A percentile compares a stretch with the other conserved stretches of the same genome.
Conservation (phyloP, 2,113 vertebrate species). For the Hydrolagus affinis region DNA sequence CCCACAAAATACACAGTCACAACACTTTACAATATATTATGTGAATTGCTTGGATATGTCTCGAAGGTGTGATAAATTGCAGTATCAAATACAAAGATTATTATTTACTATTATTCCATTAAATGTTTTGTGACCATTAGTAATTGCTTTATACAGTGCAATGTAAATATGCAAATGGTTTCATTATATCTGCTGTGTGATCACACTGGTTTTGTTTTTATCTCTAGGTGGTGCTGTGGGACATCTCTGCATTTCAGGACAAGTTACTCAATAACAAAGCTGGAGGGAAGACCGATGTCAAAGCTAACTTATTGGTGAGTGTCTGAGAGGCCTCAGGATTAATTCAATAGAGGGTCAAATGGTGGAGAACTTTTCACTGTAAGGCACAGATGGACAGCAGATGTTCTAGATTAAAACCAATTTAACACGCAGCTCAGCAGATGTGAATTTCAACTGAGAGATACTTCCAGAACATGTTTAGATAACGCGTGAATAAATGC, state of each 20-base stretch:
- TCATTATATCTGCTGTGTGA: neutral
- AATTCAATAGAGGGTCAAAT: neutral
- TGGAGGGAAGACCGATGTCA: constrained; percentile 42
- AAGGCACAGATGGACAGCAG: neutral
- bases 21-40: neutral
- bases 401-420: too few species aligned
- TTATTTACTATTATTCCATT: too few species aligned
- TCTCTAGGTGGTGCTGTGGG: constrained; percentile 76
- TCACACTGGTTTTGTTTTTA: neutral
- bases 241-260: constrained; percentile 64
- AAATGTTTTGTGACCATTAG: neutral
- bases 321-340: neutral
- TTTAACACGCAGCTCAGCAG: too few species aligned
- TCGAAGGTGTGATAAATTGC: neutral
- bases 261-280: constrained; percentile 51
- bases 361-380: neutral
- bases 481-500: too few species aligned
- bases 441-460: too few species aligned
- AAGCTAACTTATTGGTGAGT: constrained; percentile 52
- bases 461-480: too few species aligned
- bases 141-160: neutral
- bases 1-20: neutral
- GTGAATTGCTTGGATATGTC: too few species aligned
- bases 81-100: neutral
- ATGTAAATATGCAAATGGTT: neutral